Conservation (phyloP, 35 echinoderm and acorn worm genomes). For the Stichopus chloronotus region DNA sequence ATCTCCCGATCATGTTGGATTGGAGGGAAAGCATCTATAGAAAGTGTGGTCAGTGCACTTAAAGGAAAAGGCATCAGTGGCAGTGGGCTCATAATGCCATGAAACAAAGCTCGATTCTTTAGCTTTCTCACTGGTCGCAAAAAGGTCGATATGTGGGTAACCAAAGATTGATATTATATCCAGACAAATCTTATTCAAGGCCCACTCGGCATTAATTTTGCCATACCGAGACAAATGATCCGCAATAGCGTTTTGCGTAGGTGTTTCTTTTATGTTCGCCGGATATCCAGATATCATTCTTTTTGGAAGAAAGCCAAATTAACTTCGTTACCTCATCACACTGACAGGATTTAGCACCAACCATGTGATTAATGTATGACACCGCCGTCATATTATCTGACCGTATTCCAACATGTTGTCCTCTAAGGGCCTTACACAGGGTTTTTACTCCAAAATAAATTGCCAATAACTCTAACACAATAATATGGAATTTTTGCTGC, state of each 20-base stretch:
- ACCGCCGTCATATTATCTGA: slow-evolving; percentile 59
- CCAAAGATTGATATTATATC: slow-evolving; percentile 34
- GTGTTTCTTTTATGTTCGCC: too few relatives aligned
- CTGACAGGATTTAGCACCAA: slow-evolving; percentile 47
- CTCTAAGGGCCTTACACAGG: background rate
- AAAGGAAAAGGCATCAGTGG: slow-evolving; percentile 46
- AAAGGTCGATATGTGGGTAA: slow-evolving; percentile 48
- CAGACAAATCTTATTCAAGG: slow-evolving; percentile 23
- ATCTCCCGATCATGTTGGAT: too few relatives aligned
- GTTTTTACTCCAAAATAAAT: slow-evolving; percentile 39
- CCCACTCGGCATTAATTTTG: background rate
- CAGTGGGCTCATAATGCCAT: slow-evolving; percentile 43
- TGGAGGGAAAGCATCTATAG: too few relatives aligned
- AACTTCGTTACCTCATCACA: slow-evolving; percentile 57
- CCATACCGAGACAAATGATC: too few relatives aligned
- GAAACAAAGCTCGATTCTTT: slow-evolving; percentile 26
- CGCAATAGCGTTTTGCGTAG: too few relatives aligned
- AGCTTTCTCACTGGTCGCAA: slow-evolving; percentile 24
- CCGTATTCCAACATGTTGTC: slow-evolving; percentile 50
- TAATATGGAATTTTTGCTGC: slow-evolving; percentile 31
- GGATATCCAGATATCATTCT: too few relatives aligned
- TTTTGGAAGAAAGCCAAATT: slow-evolving; percentile 50
- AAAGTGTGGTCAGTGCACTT: background rate
- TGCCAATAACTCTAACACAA: slow-evolving; percentile 21
- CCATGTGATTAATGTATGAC: slow-evolving; percentile 67